phyloP scores from a whole-genome alignment of 2,888 invertebrate genomes.

The Therioaphis trifolii region DNA sequence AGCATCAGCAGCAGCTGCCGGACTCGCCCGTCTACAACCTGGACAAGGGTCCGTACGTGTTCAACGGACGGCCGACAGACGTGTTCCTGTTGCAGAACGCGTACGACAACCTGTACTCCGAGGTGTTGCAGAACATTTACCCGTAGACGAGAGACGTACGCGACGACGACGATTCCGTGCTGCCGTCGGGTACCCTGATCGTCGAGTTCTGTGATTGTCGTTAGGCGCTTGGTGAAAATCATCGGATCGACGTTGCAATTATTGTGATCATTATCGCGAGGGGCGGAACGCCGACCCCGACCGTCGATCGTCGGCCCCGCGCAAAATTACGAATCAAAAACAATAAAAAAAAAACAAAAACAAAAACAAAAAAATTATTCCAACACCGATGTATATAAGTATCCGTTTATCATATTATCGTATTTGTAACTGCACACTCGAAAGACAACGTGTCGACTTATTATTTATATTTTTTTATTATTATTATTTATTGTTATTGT shows the following conservation, averaged over 20 bases:
- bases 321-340: neutral
- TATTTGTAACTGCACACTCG: neutral
- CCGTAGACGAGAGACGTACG: slow-evolving; percentile 70
- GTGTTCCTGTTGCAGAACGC: slow-evolving; percentile 77
- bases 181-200: no score
- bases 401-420: no score
- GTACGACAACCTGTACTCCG: slow-evolving; percentile 77
- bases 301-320: neutral
- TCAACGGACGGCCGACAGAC: slow-evolving; percentile 82
- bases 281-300: neutral
- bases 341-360: no score
- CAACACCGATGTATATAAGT: neutral
- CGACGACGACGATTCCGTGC: no score
- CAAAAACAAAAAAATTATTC: neutral
- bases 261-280: neutral
- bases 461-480: slow-evolving; percentile 6
- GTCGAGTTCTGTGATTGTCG: neutral
- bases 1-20: slow-evolving; percentile 70
- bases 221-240: neutral
- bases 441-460: neutral
- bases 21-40: slow-evolving; percentile 79
- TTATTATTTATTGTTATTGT: slow-evolving; percentile 35
- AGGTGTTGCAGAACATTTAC: slow-evolving; percentile 78
- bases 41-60: slow-evolving; percentile 79
- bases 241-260: neutral